Percentiles rank a stretch among this genome's conserved stretches.
phyloP scores from a whole-genome alignment of 64 coral and sea anemone species.

The Montipora cactus region DNA sequence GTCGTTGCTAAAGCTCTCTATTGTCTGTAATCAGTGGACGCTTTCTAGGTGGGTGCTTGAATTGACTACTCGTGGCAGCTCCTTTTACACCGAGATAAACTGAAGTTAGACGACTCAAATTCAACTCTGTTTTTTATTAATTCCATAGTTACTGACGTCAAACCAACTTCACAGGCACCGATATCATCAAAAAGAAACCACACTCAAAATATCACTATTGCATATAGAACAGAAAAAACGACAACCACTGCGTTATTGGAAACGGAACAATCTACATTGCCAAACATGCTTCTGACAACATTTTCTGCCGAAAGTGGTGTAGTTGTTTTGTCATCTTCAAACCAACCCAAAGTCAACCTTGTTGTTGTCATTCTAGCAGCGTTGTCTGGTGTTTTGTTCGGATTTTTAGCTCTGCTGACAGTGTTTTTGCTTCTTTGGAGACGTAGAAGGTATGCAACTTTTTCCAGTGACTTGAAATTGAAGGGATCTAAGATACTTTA shows the following conservation, averaged over 20 bases:
- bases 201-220: not conserved
- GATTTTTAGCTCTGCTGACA: not conserved
- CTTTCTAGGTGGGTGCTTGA: too few relatives aligned
- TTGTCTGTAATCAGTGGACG: too few relatives aligned
- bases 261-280: not conserved
- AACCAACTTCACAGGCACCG: not conserved
- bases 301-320: not conserved
- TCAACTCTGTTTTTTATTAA: not conserved
- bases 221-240: not conserved
- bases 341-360: not conserved
- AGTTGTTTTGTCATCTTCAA: not conserved
- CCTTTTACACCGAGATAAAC: not conserved
- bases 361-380: slow-evolving; percentile 3
- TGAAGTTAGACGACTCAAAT: not conserved
- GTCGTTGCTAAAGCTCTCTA: too few relatives aligned
- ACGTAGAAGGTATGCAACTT: slow-evolving; percentile 8
- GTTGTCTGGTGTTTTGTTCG: not conserved
- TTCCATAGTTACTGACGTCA: slow-evolving; percentile 18
- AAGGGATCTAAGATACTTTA: not conserved
- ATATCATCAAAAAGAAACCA: not conserved
- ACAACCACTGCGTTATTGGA: not conserved
- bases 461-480: not conserved
- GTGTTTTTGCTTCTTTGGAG: not conserved
- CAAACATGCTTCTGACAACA: not conserved
- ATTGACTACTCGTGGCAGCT: too few relatives aligned